Evolutionary conservation across 2,888 invertebrate species (phyloP).

Genomic region (Hemicrepidius hirtus): DNA sequence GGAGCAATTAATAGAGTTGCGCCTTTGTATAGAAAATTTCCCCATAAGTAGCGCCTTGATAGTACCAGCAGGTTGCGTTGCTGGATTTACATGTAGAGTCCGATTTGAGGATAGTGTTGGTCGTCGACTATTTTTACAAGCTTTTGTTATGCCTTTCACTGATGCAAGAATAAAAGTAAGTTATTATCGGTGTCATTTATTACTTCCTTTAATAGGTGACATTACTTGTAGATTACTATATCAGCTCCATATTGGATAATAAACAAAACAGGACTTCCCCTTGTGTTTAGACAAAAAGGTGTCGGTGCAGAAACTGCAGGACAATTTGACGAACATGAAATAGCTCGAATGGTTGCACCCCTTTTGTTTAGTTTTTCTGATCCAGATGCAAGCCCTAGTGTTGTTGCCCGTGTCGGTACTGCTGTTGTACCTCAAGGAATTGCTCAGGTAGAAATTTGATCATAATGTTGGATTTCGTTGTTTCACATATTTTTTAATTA

Average conservation of each 20-base stretch:
- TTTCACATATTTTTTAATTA: not conserved
- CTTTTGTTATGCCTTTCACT: conserved; percentile 70
- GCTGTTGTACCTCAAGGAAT: conserved; percentile 73
- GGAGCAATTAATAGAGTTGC: conserved; percentile 82
- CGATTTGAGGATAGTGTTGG: conserved; percentile 84
- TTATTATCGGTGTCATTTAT: not conserved
- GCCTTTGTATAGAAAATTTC: conserved; percentile 89
- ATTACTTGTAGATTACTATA: conserved; percentile 78
- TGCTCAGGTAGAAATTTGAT: conserved; percentile 72
- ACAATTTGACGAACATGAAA: conserved; percentile 96
- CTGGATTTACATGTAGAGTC: conserved; percentile 71
- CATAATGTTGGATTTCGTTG: not conserved
- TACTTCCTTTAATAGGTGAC: too few relatives aligned
- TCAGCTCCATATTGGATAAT: conserved; percentile 96
- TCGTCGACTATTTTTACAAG: conserved; percentile 84
- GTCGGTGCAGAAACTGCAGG: conserved; percentile 86
- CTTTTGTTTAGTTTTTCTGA: conserved; percentile 95
- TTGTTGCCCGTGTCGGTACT: conserved; percentile 86
- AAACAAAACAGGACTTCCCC: conserved; percentile 96
- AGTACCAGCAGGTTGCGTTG: conserved; percentile 63
- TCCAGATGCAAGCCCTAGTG: conserved; percentile 86
- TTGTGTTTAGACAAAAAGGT: conserved; percentile 95
- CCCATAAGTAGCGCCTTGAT: conserved; percentile 66
- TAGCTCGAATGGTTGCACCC: conserved; percentile 93
- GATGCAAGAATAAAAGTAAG: conserved; percentile 68